Evolutionary conservation across 2,113 vertebrate species (phyloP), one percentile per base, ranked within the genome.

Genomic region (Azemiops feae): DNA sequence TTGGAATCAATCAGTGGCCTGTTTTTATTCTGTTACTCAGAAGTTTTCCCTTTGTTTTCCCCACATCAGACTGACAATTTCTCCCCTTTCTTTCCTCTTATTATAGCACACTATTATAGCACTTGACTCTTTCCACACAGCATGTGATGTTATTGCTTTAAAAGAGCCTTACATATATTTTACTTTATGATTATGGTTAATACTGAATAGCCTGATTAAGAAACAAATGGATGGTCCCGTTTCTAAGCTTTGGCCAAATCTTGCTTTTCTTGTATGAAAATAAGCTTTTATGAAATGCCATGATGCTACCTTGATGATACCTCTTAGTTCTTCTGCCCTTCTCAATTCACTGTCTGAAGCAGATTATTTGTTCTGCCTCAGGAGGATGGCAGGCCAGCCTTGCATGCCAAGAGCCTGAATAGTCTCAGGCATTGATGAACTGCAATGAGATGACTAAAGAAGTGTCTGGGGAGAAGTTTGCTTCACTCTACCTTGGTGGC

Each of bases 401-500:
- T 39, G 18, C n/a, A 3, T 22, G 74, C 6, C 7, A 22, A n/a
- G 34, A 34, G 18, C 34, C 74, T 81, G 34, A 81, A 22, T 43
- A 43, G 7, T 81, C 34, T 81, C 39, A 43, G 54, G 20, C 4
- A 54, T 47, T 86, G 22, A 86, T 27, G 23, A 54, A 23, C 45
- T 85, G n/a, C 69, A 52, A 27, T 52, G 12, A 47, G 87, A 89
- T 81, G 43, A 14, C 18, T 50, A 30, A 54, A 60, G 43, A 85
- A 54, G 39, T 34, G 27, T 9, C 85, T 23, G 23, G 45, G 3
- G 20, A 88, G 20, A 45, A 34, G 43, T 6, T 60, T 86, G 43
- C 22, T 93, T 27, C 74, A 89, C 12, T 27, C 25, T 86, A 54
- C 43, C 43, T 90, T 74, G 88, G 92, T 90, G 88, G 92, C 54